Percentiles rank a stretch among this genome's conserved stretches.
Evolutionary conservation across 1,140 invertebrate species (phyloP).

Genomic region (Euborellia annulipes): DNA sequence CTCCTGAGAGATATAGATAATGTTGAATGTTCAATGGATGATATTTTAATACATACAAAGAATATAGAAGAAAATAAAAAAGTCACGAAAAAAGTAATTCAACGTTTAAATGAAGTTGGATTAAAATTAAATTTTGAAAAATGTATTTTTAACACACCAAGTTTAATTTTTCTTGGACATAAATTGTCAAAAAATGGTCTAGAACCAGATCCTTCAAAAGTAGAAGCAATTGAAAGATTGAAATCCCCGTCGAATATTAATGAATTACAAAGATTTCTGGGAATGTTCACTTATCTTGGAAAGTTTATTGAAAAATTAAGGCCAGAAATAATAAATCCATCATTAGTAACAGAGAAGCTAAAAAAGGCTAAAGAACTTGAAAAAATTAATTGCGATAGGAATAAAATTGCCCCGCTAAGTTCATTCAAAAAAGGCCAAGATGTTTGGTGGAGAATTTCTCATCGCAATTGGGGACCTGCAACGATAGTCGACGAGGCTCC

Average conservation of each 20-base stretch:
- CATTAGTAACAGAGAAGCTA: no score
- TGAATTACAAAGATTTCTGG: conserved; percentile 17
- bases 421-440: no score
- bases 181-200: conserved; percentile 4
- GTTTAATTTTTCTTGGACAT: conserved; percentile 5
- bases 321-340: no score
- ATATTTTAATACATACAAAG: not conserved
- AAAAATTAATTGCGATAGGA: no score
- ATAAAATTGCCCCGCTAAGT: no score
- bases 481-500: no score
- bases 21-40: conserved; percentile 3
- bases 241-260: conserved; percentile 11
- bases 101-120: not conserved
- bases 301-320: conserved; percentile 7
- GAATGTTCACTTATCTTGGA: conserved; percentile 17
- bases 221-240: conserved; percentile 4
- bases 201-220: conserved; percentile 16
- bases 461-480: no score
- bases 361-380: no score
- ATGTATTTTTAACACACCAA: not conserved
- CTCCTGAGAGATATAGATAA: conserved; percentile 10
- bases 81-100: no score
- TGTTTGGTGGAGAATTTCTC: no score
- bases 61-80: no score
- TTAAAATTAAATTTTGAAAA: not conserved